Evolutionary conservation across 2,797 vertebrate genomes (phyloP), one percentile per base, ranked within the genome.

Genomic region (Sebastes glaucus): DNA sequence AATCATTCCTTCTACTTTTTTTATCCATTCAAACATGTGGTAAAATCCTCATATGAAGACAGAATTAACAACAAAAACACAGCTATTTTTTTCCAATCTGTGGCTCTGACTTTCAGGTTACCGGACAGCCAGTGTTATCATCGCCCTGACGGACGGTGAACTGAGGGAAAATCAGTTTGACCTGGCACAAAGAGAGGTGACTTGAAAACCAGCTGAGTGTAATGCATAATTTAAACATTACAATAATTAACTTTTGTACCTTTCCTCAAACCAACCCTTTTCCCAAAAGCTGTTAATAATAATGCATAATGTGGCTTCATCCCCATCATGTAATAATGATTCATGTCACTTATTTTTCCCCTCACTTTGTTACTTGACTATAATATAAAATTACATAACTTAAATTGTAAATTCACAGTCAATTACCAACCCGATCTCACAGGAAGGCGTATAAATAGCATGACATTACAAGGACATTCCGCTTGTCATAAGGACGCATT

Each of bases 91-190:
- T 62, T 49, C 6, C 10, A 4, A 16, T 64, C 56, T 78, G 46
- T 49, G 67, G 6, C n/a, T 82, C 62, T 74, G 66, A 22, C 18
- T 63, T 32, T 60, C 90, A 99, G 99, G 97, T 79, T 98, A 97
- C 93, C 96, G 97, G 78, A 98, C 97, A 20, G 99, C 98, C 10
- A 99, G 99, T 13, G 98, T 99, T 75, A 99, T 99, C 94, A 99
- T 99, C 16, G 98, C 97, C 0, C 72, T 99, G 93, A 99, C 99
- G 0, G 99, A 99, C 2, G 99, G 99, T 2, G 98, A 99, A 53
- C 96, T 99, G 71, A 97, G 98, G 0, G 97, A 99, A 77, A 97
- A 97, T 68, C 96, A 98, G 11, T 99, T 99, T 78, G 98, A 98
- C 91, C 93, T 97, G 84, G 98, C 98, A 1, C 97, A 98, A 87